Conservation (phyloP, 1,140 invertebrate genomes). For the Pygmarrhopalites habei region DNA sequence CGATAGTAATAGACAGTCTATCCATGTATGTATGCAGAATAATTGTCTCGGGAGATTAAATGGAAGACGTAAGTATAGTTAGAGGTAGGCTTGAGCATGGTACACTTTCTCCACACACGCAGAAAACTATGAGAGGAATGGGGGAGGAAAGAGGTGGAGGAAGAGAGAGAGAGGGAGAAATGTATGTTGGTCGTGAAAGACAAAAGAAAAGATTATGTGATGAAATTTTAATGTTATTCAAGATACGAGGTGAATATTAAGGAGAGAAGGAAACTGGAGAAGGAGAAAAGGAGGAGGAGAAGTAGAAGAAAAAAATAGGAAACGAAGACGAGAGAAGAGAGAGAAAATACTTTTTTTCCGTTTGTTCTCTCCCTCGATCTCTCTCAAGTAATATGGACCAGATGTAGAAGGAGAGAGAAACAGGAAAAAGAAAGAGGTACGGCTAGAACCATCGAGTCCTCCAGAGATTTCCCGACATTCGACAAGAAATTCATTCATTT, state of each 20-base stretch:
- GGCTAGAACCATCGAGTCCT: neutral
- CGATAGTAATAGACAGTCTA: too few species aligned
- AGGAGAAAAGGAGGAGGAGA: constrained; percentile 1
- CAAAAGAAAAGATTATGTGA: constrained; percentile 31
- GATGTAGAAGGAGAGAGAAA: neutral
- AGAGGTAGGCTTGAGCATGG: too few species aligned
- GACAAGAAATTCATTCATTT: too few species aligned
- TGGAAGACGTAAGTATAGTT: too few species aligned
- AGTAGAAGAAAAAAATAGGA: neutral
- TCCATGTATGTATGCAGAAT: neutral
- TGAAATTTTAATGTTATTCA: constrained; percentile 37
- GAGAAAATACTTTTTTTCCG: neutral
- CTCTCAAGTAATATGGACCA: neutral
- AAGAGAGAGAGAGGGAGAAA: neutral
- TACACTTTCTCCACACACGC: too few species aligned
- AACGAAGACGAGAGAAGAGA: neutral
- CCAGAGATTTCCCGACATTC: constrained; percentile 4
- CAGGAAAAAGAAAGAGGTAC: neutral
- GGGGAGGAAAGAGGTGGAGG: neutral
- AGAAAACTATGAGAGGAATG: too few species aligned
- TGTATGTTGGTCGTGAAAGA: neutral
- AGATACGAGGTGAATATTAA: constrained; percentile 37
- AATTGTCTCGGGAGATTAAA: neutral
- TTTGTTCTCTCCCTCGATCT: neutral
- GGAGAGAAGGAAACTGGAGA: neutral